Evolutionary conservation across 2,797 vertebrate species (phyloP).

Genomic region (Sebastes steindachneri): DNA sequence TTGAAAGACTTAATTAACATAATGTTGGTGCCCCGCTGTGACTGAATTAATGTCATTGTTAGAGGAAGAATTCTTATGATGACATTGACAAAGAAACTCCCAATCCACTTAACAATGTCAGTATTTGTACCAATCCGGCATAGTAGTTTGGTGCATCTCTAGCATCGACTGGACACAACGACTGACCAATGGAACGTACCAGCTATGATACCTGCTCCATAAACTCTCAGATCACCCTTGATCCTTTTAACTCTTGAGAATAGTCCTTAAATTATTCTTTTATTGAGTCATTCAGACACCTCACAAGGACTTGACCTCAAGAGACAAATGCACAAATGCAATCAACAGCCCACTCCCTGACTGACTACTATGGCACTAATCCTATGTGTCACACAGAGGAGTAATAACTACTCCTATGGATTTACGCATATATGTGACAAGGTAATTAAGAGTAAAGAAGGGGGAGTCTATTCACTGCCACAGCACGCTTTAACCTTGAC

Average conservation of each 20-base stretch:
- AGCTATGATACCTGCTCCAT: background rate
- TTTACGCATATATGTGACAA: conserved; percentile 63
- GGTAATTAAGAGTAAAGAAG: conserved; percentile 70
- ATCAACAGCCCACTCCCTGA: background rate
- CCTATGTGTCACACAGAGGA: conserved; percentile 47
- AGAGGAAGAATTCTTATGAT: background rate
- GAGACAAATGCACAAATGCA: background rate
- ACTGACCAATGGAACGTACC: background rate
- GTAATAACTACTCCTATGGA: conserved; percentile 45
- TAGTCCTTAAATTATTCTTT: background rate
- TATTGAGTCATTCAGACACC: background rate
- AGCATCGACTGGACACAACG: background rate
- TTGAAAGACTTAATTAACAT: background rate
- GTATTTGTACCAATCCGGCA: background rate
- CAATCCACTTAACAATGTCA: background rate
- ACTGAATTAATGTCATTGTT: background rate
- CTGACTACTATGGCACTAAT: conserved; percentile 44
- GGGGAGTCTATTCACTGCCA: conserved; percentile 65
- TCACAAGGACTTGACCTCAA: background rate
- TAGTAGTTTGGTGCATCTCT: background rate
- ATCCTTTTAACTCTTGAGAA: background rate
- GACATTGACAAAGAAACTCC: background rate
- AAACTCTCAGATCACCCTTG: background rate
- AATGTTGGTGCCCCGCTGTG: background rate
- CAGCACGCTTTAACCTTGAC: conserved; percentile 68